Conservation (phyloP, 2,888 invertebrate species). For the Deroplatys truncata region DNA sequence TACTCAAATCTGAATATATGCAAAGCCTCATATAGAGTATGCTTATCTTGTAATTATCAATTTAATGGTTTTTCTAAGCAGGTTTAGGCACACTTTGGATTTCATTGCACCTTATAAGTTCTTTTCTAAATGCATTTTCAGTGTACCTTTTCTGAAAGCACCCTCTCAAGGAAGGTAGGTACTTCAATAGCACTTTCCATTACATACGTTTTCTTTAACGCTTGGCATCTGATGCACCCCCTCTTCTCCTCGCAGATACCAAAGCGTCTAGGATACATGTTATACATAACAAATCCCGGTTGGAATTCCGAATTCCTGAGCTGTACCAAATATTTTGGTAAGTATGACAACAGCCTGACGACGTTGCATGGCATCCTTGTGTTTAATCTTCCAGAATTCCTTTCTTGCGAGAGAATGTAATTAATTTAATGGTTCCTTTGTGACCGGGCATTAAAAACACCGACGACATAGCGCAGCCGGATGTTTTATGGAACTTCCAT, state of each 20-base stretch:
- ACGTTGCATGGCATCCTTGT: not conserved
- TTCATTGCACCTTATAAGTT: too few species aligned
- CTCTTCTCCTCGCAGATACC: not conserved
- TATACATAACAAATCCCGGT: not conserved
- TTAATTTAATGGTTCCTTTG: constrained; percentile 28
- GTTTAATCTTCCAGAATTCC: not conserved
- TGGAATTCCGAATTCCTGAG: not conserved
- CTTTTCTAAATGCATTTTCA: too few species aligned
- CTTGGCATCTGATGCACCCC: not conserved
- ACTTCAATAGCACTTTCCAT: not conserved
- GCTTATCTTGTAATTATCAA: too few species aligned
- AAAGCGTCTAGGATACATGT: not conserved
- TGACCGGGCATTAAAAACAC: constrained; percentile 3
- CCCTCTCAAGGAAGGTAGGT: not conserved
- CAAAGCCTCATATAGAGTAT: too few species aligned
- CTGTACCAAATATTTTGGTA: not conserved
- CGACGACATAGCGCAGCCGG: not conserved
- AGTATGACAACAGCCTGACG: not conserved
- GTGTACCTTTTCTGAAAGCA: too few species aligned
- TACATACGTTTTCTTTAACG: not conserved
- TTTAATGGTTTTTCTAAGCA: too few species aligned
- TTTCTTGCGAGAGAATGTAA: constrained; percentile 19
- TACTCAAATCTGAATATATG: too few species aligned
- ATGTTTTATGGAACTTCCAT: constrained; percentile 21
- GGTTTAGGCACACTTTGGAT: too few species aligned